Base-by-base conservation (phyloP, 2,797 vertebrate species). In the Erpetoichthys calabaricus region DNA sequence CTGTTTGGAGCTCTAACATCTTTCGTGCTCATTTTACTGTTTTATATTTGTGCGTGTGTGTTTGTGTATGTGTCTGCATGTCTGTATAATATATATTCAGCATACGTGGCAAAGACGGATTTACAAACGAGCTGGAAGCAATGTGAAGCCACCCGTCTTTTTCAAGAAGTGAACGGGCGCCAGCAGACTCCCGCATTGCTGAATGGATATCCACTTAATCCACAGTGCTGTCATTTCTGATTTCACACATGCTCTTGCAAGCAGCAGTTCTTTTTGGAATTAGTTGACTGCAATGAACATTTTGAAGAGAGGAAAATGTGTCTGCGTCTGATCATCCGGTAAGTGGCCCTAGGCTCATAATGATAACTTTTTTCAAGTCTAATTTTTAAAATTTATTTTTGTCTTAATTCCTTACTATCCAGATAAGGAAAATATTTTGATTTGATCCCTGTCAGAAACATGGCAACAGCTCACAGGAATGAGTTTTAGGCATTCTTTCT, bases 201-300 rank as follows among this genome's bases (percentile, higher is more conserved):
- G 53, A 54, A 25, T 42, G 42, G 44, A 54, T 54, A 54, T 54
- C 53, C 53, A 54, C 44, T 54, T 54, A 54, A 54, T 54, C 53
- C 53, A 54, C 25, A 54, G 41, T 41, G 53, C 53, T 54, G 53
- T 54, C 53, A 54, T 54, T 54, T 42, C 53, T 42, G 53, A 54
- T 54, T 54, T 54, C 53, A 54, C 6, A 54, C 42, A 54, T 54
- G 53, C 53, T 54, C 53, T 43, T 7, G 10, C 53, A 8, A 54
- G 53, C 53, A 5, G 53, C 44, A 54, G 44, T 54, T 54, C 53
- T 54, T 5, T 54, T 8, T 41, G 53, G 53, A 54, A 54, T 54
- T 54, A 54, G 53, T 42, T 2, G 53, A 42, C 53, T 54, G 53
- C 44, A 54, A 42, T 54, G 53, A 54, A 44, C 42, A 54, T 41